Base-by-base conservation (phyloP, 92 coral and sea anemone species). In the Epizoanthus fatuus region DNA sequence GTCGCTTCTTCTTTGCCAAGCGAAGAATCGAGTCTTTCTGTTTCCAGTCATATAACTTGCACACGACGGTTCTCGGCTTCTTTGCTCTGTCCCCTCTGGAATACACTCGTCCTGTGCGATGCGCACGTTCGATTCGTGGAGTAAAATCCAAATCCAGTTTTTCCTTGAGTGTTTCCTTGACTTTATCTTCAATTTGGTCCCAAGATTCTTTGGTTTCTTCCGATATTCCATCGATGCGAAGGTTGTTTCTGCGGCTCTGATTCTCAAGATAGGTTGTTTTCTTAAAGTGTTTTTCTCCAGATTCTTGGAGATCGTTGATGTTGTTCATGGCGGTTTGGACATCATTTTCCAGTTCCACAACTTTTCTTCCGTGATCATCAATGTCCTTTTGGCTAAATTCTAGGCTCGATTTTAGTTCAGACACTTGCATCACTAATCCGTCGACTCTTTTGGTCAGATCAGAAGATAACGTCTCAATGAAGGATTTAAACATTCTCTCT, bases 351-450 rank as follows among this genome's bases (percentile, higher is more conserved):
- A 13, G 19, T 14, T 19, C 4, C 19, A 14, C 63, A 19, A 57
- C 19, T 19, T 10, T 57, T 20, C 20, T 58, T 20, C 20, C 0
- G 63, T 58, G n/a, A 58, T 58, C 32, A 16, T 0, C 22, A n/a
- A 58, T 58, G 10, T n/a, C 29, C 37, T 79, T 79, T 70, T 63
- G 84, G 56, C 84, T 79, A 56, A 63, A 60, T 79, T 63, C 84
- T 37, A 79, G 84, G 62, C 84, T 79, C 51, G 63, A 20, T 22
- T 63, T 63, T 11, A 79, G 42, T 15, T 79, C 71, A 40, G 84
- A 52, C 45, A 79, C 53, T 79, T 39, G 49, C 38, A n/a, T 44
- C 74, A 68, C 47, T n/a, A 44, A 11, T 58, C 32, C 25, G 64
- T 16, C 64, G 29, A 58, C 64, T 58, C 64, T 17, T 20, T 58